Evolutionary conservation across 2,888 invertebrate species (phyloP).

Genomic region (Zhuqinia jingwanae): DNA sequence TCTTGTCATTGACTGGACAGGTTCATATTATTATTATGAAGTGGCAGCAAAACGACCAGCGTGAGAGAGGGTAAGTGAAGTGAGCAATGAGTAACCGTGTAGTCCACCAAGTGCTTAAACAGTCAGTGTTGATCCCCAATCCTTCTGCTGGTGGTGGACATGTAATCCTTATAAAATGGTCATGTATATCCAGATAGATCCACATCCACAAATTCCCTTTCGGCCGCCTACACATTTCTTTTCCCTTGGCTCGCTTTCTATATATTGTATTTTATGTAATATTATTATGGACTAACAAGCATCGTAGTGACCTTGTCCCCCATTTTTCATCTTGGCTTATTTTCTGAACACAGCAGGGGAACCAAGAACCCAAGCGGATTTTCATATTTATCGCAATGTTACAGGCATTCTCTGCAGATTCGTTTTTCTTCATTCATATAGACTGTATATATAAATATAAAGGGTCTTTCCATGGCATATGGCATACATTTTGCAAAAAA

Average conservation of each 20-base stretch:
- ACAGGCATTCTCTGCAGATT: background rate
- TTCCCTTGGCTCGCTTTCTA: no score
- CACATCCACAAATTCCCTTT: background rate
- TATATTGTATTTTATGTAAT: background rate
- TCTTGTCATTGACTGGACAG: slow-evolving; percentile 48
- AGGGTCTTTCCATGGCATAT: no score
- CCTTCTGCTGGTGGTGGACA: background rate
- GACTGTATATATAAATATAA: background rate
- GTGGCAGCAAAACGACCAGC: background rate
- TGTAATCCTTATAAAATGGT: slow-evolving; percentile 5
- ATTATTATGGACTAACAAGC: background rate
- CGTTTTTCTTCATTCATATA: background rate
- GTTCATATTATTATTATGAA: slow-evolving; percentile 46
- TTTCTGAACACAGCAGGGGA: background rate
- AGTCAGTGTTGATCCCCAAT: slow-evolving; percentile 19
- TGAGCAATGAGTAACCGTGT: background rate
- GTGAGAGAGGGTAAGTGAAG: background rate
- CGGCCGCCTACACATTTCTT: background rate
- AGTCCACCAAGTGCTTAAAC: background rate
- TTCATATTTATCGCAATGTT: slow-evolving; percentile 32
- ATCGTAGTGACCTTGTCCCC: slow-evolving; percentile 13
- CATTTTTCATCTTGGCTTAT: slow-evolving; percentile 58
- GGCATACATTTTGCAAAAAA: no score
- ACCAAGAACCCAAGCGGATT: slow-evolving; percentile 5
- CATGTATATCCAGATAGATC: background rate